Evolutionary conservation across 2,888 invertebrate genomes (phyloP), one percentile per base, ranked within the genome.

Genomic region (Eupithecia tripunctaria): DNA sequence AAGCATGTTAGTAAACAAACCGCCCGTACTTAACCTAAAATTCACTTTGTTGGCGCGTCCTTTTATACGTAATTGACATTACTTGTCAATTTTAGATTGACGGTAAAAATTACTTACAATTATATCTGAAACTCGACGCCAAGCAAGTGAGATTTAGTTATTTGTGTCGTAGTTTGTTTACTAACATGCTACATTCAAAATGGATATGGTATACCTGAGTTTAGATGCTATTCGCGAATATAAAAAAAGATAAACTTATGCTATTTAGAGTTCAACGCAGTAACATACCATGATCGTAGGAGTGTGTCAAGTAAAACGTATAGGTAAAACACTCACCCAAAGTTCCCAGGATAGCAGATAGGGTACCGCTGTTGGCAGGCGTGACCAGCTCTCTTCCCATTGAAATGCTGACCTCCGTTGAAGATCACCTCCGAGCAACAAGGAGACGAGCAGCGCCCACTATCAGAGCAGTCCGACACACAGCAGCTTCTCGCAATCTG

Each of bases 391-490:
- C 86, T 82, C 80, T 94, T 93, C 68, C 91, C 92, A 74, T 91
- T 90, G 75, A 91, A 90, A 78, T 94, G 94, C 79, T 93, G 91
- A 2, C 94, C 94, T 2, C 94, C 95, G 77, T 95, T 94, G 85
- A 95, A 94, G 80, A 95, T 95, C 79, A 93, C 93, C 78, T 95
- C 95, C 25, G 94, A 94, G 73, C 95, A 95, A 81, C 95, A 95
- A 0, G 94, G 93, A 0, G 94, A 94, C 7, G 94, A 93, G 76
- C 92, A 94, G 32, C 93, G 79, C 1, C 94, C 94, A 67, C 93
- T 93, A 75, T 94, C 94, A 10, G 89, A 82, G 68, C 91, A 92
- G 66, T 91, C 91, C 4, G 93, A 89, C 14, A 88, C 86, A 68
- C 88, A 91, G 76, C 86, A 91, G 6, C 91, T 89, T 66, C 88